These are phyloP conservation scores for Diphyllodes magnificus DNA, from an alignment of 2,113 vertebrate genomes.

Conservation along the genomic window DNA sequence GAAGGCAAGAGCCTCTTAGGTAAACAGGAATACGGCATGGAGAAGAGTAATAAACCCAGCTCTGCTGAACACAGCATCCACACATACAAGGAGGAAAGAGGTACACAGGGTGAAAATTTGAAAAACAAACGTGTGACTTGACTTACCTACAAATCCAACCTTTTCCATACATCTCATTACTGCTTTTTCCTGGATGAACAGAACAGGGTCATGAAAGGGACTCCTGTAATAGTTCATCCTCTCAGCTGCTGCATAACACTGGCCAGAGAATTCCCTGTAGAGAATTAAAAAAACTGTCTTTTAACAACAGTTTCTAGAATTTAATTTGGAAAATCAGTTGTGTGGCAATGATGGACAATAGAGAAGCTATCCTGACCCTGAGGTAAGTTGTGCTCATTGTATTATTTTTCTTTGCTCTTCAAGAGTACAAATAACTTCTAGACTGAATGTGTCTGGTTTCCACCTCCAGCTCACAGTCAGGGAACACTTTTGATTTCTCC, in stretches of 20 bases:
- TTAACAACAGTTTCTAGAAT: background rate
- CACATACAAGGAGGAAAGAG: background rate
- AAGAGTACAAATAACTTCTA: background rate
- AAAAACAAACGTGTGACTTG: background rate
- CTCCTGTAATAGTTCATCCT: background rate
- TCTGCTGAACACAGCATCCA: background rate
- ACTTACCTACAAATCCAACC: background rate
- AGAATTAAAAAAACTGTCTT: background rate
- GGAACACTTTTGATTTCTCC: background rate
- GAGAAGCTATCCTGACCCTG: background rate
- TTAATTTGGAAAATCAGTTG: background rate
- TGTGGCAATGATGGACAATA: background rate
- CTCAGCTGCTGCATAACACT: background rate
- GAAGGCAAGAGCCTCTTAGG: background rate
- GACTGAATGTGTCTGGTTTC: background rate
- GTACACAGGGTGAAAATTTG: background rate
- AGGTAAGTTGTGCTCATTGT: background rate
- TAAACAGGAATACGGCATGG: background rate
- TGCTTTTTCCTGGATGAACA: background rate
- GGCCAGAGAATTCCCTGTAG: background rate
- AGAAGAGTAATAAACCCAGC: background rate
- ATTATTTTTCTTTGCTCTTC: background rate
- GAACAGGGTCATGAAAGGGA: background rate
- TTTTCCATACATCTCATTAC: background rate
- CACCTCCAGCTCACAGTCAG: background rate